phyloP scores from a whole-genome alignment of 1,140 invertebrate species.

The Ceratina australensis region DNA sequence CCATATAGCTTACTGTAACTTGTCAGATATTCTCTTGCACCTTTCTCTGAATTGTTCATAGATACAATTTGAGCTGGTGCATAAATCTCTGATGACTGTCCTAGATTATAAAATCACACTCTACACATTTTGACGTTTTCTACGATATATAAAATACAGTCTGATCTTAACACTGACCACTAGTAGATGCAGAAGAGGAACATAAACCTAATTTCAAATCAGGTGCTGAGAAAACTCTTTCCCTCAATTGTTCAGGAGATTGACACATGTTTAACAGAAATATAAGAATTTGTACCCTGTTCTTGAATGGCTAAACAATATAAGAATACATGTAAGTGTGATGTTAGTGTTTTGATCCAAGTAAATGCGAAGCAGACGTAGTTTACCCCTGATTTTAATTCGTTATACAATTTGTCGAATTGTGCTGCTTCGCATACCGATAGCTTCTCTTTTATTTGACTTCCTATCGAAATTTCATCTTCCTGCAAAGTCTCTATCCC shows the following conservation, averaged over 20 bases:
- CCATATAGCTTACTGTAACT: slow-evolving; percentile 68
- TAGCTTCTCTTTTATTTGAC: slow-evolving; percentile 74
- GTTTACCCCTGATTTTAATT: slow-evolving; percentile 75
- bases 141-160: not conserved
- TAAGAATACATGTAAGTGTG: not conserved
- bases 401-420: slow-evolving; percentile 76
- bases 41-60: slow-evolving; percentile 62
- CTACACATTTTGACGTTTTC: not conserved
- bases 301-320: slow-evolving; percentile 68
- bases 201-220: slow-evolving; percentile 70
- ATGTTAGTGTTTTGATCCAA: not conserved
- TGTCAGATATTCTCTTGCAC: slow-evolving; percentile 32
- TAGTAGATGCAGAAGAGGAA: slow-evolving; percentile 70
- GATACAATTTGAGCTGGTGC: slow-evolving; percentile 67
- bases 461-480: slow-evolving; percentile 72
- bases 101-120: slow-evolving; percentile 52
- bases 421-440: slow-evolving; percentile 65
- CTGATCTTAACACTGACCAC: slow-evolving; percentile 62
- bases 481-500: slow-evolving; percentile 70
- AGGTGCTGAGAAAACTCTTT: slow-evolving; percentile 69
- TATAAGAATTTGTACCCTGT: slow-evolving; percentile 69
- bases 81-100: slow-evolving; percentile 65
- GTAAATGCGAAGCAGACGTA: not conserved
- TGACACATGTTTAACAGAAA: slow-evolving; percentile 73
- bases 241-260: slow-evolving; percentile 61